phyloP scores from a whole-genome alignment of 2,797 vertebrate species.

The Podarcis lilfordi region DNA sequence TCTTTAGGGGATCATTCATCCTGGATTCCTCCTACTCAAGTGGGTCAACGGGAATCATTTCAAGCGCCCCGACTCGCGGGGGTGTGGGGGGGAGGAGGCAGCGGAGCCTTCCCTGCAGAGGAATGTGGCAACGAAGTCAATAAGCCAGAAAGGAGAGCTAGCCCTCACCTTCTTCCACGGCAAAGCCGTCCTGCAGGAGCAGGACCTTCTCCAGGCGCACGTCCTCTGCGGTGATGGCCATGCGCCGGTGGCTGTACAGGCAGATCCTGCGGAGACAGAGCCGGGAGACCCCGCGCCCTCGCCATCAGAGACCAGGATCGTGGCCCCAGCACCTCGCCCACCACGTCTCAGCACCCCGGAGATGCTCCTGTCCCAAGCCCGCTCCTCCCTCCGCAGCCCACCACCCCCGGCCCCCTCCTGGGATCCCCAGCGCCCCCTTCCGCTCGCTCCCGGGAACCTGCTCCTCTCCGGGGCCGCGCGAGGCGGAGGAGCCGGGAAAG shows the following conservation, averaged over 20 bases:
- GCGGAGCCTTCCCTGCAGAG: no score
- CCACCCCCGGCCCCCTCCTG: neutral
- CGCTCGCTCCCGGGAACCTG: neutral
- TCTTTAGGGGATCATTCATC: no score
- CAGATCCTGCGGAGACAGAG: slow-evolving; percentile 82
- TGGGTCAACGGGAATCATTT: no score
- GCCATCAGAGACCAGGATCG: neutral
- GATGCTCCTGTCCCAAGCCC: neutral
- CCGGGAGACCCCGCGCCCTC: neutral
- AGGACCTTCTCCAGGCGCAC: slow-evolving; percentile 88
- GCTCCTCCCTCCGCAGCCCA: fast-evolving
- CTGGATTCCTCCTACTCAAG: neutral
- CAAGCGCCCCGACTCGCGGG: neutral
- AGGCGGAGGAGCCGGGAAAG: no score
- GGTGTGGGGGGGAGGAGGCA: no score
- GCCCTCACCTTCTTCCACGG: slow-evolving; percentile 87
- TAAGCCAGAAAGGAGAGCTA: no score
- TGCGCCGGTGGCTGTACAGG: slow-evolving; percentile 89
- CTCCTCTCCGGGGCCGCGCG: no score
- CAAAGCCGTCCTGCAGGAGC: slow-evolving; percentile 85
- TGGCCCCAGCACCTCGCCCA: neutral
- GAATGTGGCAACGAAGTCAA: no score
- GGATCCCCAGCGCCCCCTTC: no score
- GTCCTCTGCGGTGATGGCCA: slow-evolving; percentile 93
- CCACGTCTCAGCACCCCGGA: neutral